Evolutionary conservation across 1,140 invertebrate genomes (phyloP).

Genomic region (Sipha flava): DNA sequence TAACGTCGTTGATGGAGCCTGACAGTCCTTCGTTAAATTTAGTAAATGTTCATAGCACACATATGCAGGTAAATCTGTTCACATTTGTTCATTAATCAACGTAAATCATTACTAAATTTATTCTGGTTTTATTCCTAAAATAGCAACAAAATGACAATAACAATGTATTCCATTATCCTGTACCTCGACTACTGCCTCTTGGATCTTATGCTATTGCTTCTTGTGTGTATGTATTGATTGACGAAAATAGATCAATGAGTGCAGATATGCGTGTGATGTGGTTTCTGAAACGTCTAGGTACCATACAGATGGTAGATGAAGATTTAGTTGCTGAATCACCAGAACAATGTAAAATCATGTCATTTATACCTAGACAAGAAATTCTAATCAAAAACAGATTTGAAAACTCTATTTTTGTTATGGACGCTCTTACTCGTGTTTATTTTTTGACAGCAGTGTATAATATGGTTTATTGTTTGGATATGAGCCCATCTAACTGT

Average conservation of each 20-base stretch:
- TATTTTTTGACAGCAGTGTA: constrained; percentile 42
- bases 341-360: background rate
- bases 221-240: background rate
- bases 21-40: background rate
- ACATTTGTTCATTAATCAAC: background rate
- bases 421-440: constrained; percentile 30
- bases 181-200: background rate
- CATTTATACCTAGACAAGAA: background rate
- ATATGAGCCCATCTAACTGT: constrained; percentile 69
- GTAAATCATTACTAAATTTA: background rate
- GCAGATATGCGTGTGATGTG: constrained; percentile 13
- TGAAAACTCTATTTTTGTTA: background rate
- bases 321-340: background rate
- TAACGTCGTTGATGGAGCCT: background rate
- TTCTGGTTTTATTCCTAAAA: too few relatives aligned
- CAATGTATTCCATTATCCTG: background rate
- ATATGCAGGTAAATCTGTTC: background rate
- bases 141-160: background rate
- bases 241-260: background rate
- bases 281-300: constrained; percentile 7
- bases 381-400: background rate
- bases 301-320: background rate
- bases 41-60: background rate
- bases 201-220: background rate
- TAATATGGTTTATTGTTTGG: constrained; percentile 55